Conservation (phyloP, 2,113 vertebrate species). For the Todiramphus chloris region DNA sequence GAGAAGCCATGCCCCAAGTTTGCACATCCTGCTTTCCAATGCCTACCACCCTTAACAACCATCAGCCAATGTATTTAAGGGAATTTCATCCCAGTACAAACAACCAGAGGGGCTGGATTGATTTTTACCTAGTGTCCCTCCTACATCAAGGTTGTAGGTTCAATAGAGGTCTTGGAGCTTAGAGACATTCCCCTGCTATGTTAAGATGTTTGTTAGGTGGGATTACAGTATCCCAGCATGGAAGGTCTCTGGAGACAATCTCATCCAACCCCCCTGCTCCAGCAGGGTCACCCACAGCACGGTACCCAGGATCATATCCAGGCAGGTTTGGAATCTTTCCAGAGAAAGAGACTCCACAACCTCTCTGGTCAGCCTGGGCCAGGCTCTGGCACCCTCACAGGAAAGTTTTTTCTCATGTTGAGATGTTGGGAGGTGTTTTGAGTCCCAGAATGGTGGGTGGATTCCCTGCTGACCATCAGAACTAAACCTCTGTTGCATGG, state of each 20-base stretch:
- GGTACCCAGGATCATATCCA: too few relatives aligned
- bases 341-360: too few relatives aligned
- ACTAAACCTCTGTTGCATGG: not conserved
- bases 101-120: not conserved
- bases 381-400: too few relatives aligned
- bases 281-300: too few relatives aligned
- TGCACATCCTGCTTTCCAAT: not conserved
- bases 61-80: not conserved
- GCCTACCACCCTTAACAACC: not conserved
- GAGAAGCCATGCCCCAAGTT: not conserved
- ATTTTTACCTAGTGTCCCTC: not conserved
- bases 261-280: too few relatives aligned
- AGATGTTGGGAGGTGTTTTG: not conserved
- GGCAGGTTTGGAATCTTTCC: too few relatives aligned
- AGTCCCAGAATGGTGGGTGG: not conserved
- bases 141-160: not conserved
- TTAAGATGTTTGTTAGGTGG: not conserved
- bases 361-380: too few relatives aligned
- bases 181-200: not conserved
- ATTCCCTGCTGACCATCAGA: not conserved
- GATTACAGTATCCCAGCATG: too few relatives aligned
- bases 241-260: too few relatives aligned
- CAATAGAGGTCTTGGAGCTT: not conserved
- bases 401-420: rapidly evolving
- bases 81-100: not conserved